phyloP scores from a whole-genome alignment of 2,113 vertebrate genomes.

The Cervus canadensis region DNA sequence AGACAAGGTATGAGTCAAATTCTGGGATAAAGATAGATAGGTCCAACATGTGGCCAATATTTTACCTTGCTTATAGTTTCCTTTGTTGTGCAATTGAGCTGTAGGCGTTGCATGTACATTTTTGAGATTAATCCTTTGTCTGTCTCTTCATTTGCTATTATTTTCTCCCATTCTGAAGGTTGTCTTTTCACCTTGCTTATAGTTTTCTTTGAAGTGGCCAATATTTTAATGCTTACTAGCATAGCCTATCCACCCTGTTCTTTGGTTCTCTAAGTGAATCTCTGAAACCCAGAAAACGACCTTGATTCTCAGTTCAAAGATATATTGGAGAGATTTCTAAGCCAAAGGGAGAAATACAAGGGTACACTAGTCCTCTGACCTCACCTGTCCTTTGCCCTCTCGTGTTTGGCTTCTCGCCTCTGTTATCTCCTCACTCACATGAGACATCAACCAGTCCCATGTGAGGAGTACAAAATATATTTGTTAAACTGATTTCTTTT shows the following conservation, averaged over 20 bases:
- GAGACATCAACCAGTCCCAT: background rate
- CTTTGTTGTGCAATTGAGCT: too few species aligned
- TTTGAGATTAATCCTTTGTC: too few species aligned
- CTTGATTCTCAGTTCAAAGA: conserved; percentile 16
- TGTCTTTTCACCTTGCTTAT: too few species aligned
- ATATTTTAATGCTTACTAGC: background rate
- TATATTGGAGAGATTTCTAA: background rate
- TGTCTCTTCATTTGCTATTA: too few species aligned
- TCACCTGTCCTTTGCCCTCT: background rate
- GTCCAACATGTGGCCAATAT: background rate
- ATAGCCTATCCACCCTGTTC: background rate
- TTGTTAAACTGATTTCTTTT: background rate
- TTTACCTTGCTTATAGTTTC: too few species aligned
- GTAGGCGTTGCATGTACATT: too few species aligned
- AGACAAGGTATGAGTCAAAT: background rate
- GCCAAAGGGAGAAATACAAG: background rate
- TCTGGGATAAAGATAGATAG: background rate
- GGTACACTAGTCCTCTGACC: background rate
- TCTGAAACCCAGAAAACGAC: background rate
- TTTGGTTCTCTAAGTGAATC: background rate
- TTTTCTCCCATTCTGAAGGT: too few species aligned
- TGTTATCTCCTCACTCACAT: background rate
- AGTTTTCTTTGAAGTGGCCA: too few species aligned
- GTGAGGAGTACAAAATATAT: background rate
- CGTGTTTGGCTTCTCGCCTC: background rate